Conservation (phyloP, 30 jellyfish, hydroid and myxozoan species). For the Clytia hemisphaerica region DNA sequence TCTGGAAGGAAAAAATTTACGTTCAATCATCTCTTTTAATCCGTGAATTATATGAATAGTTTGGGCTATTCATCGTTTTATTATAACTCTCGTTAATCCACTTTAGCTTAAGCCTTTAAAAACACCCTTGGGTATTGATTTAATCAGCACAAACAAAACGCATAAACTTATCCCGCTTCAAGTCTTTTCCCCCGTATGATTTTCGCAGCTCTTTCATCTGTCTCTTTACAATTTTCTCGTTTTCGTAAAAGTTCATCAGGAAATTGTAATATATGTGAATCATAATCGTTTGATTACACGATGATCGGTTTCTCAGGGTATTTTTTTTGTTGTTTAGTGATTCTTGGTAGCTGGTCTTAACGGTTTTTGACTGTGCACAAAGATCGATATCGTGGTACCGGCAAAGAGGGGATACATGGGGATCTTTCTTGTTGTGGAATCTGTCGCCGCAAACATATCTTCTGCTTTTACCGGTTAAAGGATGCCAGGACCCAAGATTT, state of each 20-base stretch:
- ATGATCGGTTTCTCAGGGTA: neutral
- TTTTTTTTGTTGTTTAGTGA: constrained; percentile 8
- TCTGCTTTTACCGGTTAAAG: neutral
- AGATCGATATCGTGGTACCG: constrained; percentile 6
- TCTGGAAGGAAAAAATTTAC: too few relatives aligned
- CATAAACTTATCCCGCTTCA: too few relatives aligned
- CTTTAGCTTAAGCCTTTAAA: too few relatives aligned
- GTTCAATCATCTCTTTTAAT: too few relatives aligned
- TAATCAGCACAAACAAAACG: too few relatives aligned
- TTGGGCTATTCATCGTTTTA: too few relatives aligned
- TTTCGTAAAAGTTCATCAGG: too few relatives aligned
- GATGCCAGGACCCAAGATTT: neutral
- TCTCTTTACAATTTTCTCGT: neutral
- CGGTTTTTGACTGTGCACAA: constrained; percentile 15
- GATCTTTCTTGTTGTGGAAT: constrained; percentile 4
- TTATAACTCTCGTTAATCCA: too few relatives aligned
- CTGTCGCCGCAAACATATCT: constrained; percentile 19
- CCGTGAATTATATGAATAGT: too few relatives aligned
- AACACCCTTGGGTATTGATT: too few relatives aligned
- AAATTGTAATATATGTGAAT: neutral
- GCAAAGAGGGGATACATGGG: constrained; percentile 21
- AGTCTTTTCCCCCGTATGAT: too few relatives aligned
- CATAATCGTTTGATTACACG: constrained; percentile 1
- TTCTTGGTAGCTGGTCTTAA: constrained; percentile 2
- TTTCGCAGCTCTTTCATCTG: constrained; percentile 6